Conservation (phyloP, 37 sponge, comb jelly and placozoan genomes). For the Tethya wilhelma region DNA sequence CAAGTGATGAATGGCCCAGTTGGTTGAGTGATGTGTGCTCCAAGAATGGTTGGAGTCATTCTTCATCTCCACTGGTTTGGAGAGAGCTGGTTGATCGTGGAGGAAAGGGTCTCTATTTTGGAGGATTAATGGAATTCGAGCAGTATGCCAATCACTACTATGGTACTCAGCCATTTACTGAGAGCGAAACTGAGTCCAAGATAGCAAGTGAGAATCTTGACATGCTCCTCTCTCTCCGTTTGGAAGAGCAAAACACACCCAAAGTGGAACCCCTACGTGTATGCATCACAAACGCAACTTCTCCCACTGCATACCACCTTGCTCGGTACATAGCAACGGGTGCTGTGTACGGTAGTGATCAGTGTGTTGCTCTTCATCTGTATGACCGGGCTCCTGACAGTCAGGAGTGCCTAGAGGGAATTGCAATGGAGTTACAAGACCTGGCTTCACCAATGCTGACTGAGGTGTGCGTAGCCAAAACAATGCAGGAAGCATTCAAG, state of each 20-base stretch:
- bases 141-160: slow-evolving; percentile 85
- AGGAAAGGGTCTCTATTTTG: slow-evolving; percentile 89
- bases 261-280: slow-evolving; percentile 23
- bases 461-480: slow-evolving; percentile 12
- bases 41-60: slow-evolving; percentile 61
- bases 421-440: slow-evolving; percentile 80
- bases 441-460: slow-evolving; percentile 56
- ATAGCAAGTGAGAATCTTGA: slow-evolving; percentile 56
- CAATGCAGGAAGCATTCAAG: slow-evolving; percentile 50
- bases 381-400: slow-evolving; percentile 20
- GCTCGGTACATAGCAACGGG: slow-evolving; percentile 35
- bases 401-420: slow-evolving; percentile 7
- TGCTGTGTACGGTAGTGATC: slow-evolving; percentile 29
- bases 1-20: slow-evolving; percentile 61
- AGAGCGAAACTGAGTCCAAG: slow-evolving; percentile 1
- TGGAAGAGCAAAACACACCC: neutral
- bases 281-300: slow-evolving; percentile 60
- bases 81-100: slow-evolving; percentile 96
- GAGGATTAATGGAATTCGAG: slow-evolving; percentile 80
- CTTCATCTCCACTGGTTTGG: slow-evolving; percentile 89
- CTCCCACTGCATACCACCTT: slow-evolving; percentile 67
- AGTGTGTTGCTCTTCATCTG: slow-evolving; percentile 49
- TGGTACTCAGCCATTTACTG: slow-evolving; percentile 19
- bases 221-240: neutral
- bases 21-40: slow-evolving; percentile 74